Evolutionary conservation across 2,113 vertebrate species (phyloP).

Genomic region (Scolopax mira): DNA sequence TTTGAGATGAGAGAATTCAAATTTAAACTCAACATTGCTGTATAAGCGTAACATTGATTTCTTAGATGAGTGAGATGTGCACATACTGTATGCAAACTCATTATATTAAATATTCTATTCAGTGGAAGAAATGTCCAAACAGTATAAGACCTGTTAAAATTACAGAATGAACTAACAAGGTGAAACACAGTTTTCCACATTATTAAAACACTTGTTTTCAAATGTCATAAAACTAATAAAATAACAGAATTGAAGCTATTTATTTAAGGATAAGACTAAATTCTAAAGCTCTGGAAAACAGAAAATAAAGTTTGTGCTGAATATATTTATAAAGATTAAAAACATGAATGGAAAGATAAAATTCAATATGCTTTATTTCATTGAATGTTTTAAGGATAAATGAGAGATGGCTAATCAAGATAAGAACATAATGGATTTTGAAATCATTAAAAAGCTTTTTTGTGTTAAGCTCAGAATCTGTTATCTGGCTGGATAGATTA

Average conservation of each 20-base stretch:
- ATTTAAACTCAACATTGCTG: background rate
- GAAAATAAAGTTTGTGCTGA: background rate
- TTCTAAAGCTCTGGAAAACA: background rate
- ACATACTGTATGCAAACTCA: background rate
- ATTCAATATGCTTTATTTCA: background rate
- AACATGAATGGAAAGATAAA: background rate
- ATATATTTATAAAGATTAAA: background rate
- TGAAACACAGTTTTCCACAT: slow-evolving; percentile 25
- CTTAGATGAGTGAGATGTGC: background rate
- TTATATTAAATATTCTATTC: background rate
- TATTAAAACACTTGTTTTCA: slow-evolving; percentile 50
- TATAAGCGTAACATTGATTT: background rate
- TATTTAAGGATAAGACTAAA: background rate
- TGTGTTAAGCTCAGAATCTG: background rate
- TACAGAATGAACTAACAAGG: slow-evolving; percentile 16
- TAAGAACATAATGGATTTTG: background rate
- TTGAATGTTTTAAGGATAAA: background rate
- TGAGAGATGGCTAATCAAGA: background rate
- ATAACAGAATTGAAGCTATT: background rate
- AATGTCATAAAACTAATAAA: slow-evolving; percentile 9
- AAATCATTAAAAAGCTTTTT: background rate
- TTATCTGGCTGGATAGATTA: background rate
- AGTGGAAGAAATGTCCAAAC: background rate
- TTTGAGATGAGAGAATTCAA: background rate
- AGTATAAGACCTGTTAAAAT: slow-evolving; percentile 20